Conservation (phyloP, 1,140 invertebrate genomes). For the Leptinotarsa texana region DNA sequence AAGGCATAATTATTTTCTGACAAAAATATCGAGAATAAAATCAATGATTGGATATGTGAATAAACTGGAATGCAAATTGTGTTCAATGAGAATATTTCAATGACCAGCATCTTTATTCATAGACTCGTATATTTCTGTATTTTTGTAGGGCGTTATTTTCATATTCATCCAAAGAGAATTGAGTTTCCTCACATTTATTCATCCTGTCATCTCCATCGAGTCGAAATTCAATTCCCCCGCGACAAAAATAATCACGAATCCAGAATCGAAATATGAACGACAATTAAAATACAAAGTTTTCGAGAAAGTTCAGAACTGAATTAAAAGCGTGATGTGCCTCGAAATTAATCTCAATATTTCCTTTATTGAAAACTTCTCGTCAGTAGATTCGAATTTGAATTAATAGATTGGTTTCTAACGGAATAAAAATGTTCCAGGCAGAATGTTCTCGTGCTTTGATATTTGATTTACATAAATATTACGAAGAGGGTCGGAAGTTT, state of each 20-base stretch:
- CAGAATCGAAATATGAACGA: conserved; percentile 10
- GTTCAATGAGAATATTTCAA: too few relatives aligned
- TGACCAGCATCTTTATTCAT: neutral
- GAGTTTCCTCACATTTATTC: neutral
- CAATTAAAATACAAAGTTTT: conserved; percentile 16
- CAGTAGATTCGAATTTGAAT: conserved; percentile 3
- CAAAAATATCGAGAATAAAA: too few relatives aligned
- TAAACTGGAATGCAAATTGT: too few relatives aligned
- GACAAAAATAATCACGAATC: neutral
- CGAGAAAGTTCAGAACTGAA: conserved; percentile 11
- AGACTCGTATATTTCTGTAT: neutral
- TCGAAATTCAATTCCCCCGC: neutral
- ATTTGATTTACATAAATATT: conserved; percentile 24
- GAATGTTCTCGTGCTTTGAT: conserved; percentile 16
- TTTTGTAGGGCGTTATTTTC: neutral
- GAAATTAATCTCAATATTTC: conserved; percentile 15
- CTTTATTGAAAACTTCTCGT: conserved; percentile 1
- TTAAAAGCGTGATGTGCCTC: conserved; percentile 8
- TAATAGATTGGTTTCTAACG: conserved; percentile 18
- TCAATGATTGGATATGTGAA: too few relatives aligned
- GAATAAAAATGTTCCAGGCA: conserved; percentile 16
- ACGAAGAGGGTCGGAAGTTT: neutral
- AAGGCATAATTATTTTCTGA: too few relatives aligned
- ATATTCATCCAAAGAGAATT: neutral
- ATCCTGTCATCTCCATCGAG: neutral